Conservation (phyloP, 2,113 vertebrate species). For the Microtus ochrogaster region DNA sequence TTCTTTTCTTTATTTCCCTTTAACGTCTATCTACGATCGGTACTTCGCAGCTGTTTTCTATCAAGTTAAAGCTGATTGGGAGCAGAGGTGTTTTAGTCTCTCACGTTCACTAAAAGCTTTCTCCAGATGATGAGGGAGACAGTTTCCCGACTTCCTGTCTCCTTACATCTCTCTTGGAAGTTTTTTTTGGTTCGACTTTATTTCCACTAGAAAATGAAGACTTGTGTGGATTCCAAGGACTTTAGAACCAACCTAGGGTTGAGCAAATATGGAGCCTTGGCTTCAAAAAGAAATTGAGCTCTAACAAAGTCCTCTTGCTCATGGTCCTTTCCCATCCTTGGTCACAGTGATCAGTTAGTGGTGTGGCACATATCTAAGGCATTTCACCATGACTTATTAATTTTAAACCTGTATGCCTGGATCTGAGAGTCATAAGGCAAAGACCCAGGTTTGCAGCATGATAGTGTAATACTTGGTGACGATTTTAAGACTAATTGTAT, state of each 20-base stretch:
- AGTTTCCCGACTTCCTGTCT: background rate
- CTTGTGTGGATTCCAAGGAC: slow-evolving; percentile 20
- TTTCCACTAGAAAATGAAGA: slow-evolving; percentile 40
- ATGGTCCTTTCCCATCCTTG: background rate
- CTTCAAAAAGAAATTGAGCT: slow-evolving; percentile 5
- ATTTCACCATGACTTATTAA: background rate
- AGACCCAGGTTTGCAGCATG: background rate
- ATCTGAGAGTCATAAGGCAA: background rate
- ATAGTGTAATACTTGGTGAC: background rate
- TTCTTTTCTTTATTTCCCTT: background rate
- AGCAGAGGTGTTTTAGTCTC: background rate
- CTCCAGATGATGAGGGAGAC: background rate
- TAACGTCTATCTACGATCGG: background rate
- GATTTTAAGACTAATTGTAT: background rate
- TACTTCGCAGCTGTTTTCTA: background rate
- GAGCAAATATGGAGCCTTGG: background rate
- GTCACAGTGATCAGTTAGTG: background rate
- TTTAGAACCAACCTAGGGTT: background rate
- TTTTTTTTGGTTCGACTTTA: background rate
- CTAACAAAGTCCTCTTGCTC: background rate
- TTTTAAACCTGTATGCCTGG: background rate
- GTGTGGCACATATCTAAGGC: background rate
- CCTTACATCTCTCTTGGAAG: background rate
- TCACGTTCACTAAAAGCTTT: background rate
- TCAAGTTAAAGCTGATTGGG: background rate